These are phyloP conservation scores for Tenthredo amoena DNA, from an alignment of 2,888 invertebrate species.

Conservation along the genomic window DNA sequence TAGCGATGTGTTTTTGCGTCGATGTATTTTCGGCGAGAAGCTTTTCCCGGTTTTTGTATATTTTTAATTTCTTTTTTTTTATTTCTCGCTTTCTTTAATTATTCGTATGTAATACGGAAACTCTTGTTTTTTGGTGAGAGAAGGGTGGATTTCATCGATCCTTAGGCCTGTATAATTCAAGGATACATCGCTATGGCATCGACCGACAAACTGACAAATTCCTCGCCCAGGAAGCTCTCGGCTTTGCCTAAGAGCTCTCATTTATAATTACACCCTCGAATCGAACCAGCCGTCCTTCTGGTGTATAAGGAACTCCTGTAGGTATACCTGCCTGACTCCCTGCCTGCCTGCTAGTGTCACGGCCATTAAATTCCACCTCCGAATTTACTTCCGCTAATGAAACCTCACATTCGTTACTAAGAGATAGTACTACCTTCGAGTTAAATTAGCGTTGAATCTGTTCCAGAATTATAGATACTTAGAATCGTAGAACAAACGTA, in stretches of 20 bases:
- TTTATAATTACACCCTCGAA: conserved; percentile 51
- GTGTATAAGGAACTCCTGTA: conserved; percentile 41
- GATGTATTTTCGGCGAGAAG: neutral
- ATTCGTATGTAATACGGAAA: neutral
- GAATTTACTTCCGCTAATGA: conserved; percentile 65
- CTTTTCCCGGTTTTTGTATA: neutral
- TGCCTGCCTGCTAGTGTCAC: conserved; percentile 35
- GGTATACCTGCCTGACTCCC: conserved; percentile 8
- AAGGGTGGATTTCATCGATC: conserved; percentile 24
- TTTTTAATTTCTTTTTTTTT: neutral
- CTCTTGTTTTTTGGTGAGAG: neutral
- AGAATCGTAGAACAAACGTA: neutral
- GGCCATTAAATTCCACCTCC: conserved; percentile 60
- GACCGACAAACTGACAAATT: conserved; percentile 45
- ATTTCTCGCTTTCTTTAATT: neutral
- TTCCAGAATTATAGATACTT: conserved; percentile 22
- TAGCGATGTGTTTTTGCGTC: neutral
- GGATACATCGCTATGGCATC: neutral
- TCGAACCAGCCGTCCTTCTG: conserved; percentile 36
- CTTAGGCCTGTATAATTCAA: neutral
- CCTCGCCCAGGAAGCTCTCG: conserved; percentile 30
- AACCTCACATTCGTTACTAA: conserved; percentile 63
- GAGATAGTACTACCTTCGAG: conserved; percentile 34
- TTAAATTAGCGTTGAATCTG: conserved; percentile 43
- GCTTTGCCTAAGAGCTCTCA: conserved; percentile 42